Conservation (phyloP, 2,113 vertebrate genomes). For the Prietella phreatophila region DNA sequence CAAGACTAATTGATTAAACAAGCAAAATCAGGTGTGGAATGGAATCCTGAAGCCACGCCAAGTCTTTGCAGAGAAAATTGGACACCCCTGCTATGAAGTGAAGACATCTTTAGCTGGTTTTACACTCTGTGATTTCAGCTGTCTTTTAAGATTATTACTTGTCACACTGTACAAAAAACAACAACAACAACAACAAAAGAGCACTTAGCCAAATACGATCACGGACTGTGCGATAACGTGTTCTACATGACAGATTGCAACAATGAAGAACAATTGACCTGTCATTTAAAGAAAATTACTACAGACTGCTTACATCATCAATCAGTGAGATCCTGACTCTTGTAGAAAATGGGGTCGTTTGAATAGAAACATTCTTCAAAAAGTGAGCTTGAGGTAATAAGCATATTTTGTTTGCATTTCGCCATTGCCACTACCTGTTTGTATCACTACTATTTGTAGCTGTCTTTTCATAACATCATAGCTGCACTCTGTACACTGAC, state of each 20-base stretch:
- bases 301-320: not conserved
- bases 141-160: not conserved
- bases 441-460: no score
- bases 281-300: not conserved
- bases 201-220: not conserved
- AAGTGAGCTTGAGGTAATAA: not conserved
- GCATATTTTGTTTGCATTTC: no score
- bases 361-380: not conserved
- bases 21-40: not conserved
- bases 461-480: no score
- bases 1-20: not conserved
- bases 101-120: not conserved
- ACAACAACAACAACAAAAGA: no score
- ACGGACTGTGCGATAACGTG: not conserved
- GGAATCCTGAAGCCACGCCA: not conserved
- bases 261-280: not conserved
- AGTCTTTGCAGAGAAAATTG: not conserved
- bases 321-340: not conserved
- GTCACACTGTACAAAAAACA: not conserved
- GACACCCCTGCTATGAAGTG: not conserved
- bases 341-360: not conserved
- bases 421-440: no score
- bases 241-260: not conserved
- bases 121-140: not conserved
- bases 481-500: not conserved